Conservation (phyloP, 1,140 invertebrate species). For the Cyclargus thomasi region DNA sequence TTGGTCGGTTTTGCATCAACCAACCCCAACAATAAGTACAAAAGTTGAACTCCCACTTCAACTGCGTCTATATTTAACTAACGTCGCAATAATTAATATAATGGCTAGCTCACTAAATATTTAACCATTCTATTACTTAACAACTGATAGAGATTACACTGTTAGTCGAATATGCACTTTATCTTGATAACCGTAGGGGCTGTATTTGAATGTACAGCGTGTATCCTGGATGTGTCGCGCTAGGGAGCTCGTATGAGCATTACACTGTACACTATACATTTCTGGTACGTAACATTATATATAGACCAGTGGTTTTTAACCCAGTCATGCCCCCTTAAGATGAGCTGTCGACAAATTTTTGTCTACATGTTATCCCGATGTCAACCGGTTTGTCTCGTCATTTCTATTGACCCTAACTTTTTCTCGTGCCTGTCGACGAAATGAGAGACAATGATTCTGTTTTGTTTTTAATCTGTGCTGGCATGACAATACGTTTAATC, state of each 20-base stretch:
- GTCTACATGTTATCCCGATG: no score
- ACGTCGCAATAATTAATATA: not conserved
- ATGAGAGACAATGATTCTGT: no score
- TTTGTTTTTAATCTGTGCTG: no score
- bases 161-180: not conserved
- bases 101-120: conserved; percentile 15
- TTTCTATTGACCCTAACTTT: no score
- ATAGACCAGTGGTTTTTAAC: no score
- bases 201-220: not conserved
- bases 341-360: no score
- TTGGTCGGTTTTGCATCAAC: no score
- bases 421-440: no score
- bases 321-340: no score
- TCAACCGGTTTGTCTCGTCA: no score
- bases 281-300: no score
- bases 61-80: not conserved
- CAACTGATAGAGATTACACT: not conserved
- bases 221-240: not conserved
- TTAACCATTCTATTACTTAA: conserved; percentile 14
- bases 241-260: not conserved
- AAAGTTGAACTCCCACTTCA: not conserved
- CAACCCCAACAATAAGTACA: not conserved
- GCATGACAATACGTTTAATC: no score
- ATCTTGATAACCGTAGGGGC: not conserved
- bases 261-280: not conserved